A percentile compares a stretch with the other conserved stretches of the same genome.
These are phyloP conservation scores for Alentia gelatinosa DNA, from an alignment of 2,888 invertebrate genomes.

Conservation along the genomic window DNA sequence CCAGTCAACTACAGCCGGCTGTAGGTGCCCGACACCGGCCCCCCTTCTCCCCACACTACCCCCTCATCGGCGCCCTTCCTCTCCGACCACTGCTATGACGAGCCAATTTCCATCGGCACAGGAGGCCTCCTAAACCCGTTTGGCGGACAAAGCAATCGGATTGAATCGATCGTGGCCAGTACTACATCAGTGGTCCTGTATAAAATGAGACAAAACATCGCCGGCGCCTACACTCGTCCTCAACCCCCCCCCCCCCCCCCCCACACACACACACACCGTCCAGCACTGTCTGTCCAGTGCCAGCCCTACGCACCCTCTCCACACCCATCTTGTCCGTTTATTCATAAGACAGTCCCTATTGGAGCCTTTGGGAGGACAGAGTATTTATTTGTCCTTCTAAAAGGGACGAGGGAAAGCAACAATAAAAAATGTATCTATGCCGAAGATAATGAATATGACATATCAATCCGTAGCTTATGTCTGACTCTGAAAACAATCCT, in stretches of 20 bases:
- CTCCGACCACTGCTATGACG: neutral
- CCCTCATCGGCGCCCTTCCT: neutral
- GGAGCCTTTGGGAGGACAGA: too few relatives aligned
- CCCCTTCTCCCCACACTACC: neutral
- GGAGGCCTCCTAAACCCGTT: conserved; percentile 27
- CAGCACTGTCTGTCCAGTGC: neutral
- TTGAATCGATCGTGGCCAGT: conserved; percentile 22
- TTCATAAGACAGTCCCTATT: too few relatives aligned
- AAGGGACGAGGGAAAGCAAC: too few relatives aligned
- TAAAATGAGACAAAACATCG: conserved; percentile 28
- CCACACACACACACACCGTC: too few relatives aligned
- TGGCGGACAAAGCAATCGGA: conserved; percentile 29
- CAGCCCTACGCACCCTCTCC: neutral
- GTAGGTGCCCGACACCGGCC: neutral
- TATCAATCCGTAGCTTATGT: too few relatives aligned
- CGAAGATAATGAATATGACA: too few relatives aligned
- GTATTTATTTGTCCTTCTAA: too few relatives aligned
- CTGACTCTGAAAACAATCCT: too few relatives aligned
- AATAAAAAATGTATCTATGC: too few relatives aligned
- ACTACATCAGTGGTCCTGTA: conserved; percentile 21
- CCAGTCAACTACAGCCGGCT: neutral
- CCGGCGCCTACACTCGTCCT: neutral
- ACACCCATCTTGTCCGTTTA: neutral
- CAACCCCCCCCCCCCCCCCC: neutral
- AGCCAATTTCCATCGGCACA: neutral